phyloP scores from a whole-genome alignment of 2,797 vertebrate genomes.

The Manis pentadactyla region DNA sequence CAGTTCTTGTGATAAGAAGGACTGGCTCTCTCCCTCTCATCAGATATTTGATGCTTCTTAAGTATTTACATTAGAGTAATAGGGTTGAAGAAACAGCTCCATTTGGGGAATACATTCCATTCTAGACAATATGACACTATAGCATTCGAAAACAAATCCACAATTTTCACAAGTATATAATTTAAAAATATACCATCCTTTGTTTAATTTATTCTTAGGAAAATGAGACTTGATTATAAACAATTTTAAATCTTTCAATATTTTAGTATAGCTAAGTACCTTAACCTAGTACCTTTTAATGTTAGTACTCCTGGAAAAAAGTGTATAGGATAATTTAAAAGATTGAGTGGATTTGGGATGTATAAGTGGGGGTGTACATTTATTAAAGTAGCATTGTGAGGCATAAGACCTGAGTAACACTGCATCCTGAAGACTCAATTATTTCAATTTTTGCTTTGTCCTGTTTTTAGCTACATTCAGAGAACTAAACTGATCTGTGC shows the following conservation, averaged over 20 bases:
- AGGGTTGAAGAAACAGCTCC: neutral
- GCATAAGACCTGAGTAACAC: neutral
- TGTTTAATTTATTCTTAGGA: neutral
- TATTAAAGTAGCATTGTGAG: neutral
- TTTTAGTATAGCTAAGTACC: neutral
- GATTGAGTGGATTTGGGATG: neutral
- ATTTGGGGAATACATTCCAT: neutral
- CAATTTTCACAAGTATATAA: neutral
- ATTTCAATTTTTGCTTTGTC: neutral
- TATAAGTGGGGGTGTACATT: neutral
- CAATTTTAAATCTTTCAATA: neutral
- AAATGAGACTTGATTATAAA: neutral
- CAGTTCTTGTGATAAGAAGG: neutral
- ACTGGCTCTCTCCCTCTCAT: neutral
- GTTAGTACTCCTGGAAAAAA: neutral
- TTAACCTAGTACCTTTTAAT: neutral
- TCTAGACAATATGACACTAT: neutral
- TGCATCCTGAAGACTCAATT: neutral
- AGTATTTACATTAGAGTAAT: neutral
- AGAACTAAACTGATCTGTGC: neutral
- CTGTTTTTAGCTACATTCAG: neutral
- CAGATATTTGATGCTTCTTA: neutral
- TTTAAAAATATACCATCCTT: neutral
- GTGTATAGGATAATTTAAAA: neutral
- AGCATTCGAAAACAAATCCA: neutral